Evolutionary conservation across 2,113 vertebrate genomes (phyloP).

Genomic region (Piaya cayana): DNA sequence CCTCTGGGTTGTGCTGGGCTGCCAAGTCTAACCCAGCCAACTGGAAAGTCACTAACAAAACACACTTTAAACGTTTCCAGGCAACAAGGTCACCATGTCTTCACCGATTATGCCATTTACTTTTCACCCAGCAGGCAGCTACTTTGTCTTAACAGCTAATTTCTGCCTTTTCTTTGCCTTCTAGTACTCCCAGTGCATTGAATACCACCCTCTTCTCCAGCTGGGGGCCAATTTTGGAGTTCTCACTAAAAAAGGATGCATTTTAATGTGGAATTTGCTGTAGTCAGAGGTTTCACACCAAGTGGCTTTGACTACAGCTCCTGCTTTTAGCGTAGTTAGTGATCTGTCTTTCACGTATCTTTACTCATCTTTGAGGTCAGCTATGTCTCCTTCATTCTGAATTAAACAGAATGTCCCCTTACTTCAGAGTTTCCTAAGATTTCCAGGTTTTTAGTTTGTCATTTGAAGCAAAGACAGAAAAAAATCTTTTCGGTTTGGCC

Average conservation of each 20-base stretch:
- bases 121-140: constrained; percentile 6
- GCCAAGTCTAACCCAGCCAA: neutral
- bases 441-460: neutral
- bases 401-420: neutral
- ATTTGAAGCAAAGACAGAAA: neutral
- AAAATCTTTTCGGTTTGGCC: neutral
- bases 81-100: constrained; percentile 19
- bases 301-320: neutral
- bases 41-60: constrained; percentile 4
- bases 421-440: neutral
- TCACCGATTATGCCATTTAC: neutral
- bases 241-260: neutral
- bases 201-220: neutral
- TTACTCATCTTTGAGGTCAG: neutral
- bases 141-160: neutral
- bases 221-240: neutral
- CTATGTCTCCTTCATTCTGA: neutral
- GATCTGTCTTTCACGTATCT: neutral
- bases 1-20: neutral
- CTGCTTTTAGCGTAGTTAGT: neutral
- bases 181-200: neutral
- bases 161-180: constrained; percentile 17
- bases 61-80: constrained; percentile 4
- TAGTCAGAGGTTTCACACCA: neutral
- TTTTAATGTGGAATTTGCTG: neutral